Evolutionary conservation across 2,888 invertebrate genomes (phyloP), one percentile per base, ranked within the genome.

Genomic region (Brassicogethes aeneus): DNA sequence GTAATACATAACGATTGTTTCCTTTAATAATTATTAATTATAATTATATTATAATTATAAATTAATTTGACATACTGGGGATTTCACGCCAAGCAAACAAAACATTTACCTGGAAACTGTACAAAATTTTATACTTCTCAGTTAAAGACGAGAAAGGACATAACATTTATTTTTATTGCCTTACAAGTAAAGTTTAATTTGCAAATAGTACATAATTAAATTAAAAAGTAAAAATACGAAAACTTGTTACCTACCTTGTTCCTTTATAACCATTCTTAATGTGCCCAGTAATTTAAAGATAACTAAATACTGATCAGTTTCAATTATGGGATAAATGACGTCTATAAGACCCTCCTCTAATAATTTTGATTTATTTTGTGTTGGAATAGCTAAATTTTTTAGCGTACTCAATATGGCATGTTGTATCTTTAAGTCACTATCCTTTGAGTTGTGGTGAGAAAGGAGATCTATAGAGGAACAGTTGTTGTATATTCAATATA

Each of bases 221-320:
- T n/a, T n/a, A n/a, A n/a, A n/a, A n/a, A n/a, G n/a, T n/a, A n/a
- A n/a, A n/a, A n/a, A n/a, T n/a, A n/a, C n/a, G n/a, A n/a, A n/a
- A n/a, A n/a, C n/a, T n/a, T n/a, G n/a, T n/a, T n/a, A n/a, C n/a
- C n/a, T 55, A 84, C 85, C 79, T 72, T 87, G 85, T 16, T 86
- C 86, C 66, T 90, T 90, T 1, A 91, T 81, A 31, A 89, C 77
- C 82, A 93, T 89, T 41, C 93, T 73, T 1, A 91, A 69, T 0
- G 90, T 86, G 2, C 90, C 92, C 37, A 93, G 64, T 44, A 93
- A 70, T 66, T 91, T 91, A 59, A 90, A 92, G 3, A 88, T 83
- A 1, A 92, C 89, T 16, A 86, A 82, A 40, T 81, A 82, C 44
- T 88, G 84, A 34, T 77, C 74, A 15, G 59, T 56, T 32, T 79